phyloP scores from a whole-genome alignment of 2,888 invertebrate species.

The Pandemis heparana region DNA sequence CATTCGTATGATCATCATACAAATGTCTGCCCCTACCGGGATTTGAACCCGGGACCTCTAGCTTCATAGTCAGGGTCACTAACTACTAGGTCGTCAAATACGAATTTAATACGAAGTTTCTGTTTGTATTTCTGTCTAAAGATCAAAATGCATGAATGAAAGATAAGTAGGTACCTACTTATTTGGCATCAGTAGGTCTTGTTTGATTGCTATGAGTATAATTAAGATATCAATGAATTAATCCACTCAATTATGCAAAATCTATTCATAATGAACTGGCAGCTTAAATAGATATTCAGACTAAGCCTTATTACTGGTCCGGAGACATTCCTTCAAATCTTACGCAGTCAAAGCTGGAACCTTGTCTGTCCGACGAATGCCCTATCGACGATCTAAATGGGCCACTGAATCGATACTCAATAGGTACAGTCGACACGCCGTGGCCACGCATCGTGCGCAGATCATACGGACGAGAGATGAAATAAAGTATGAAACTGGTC shows the following conservation, averaged over 20 bases:
- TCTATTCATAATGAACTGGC: slow-evolving; percentile 34
- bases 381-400: slow-evolving; percentile 80
- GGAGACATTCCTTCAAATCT: slow-evolving; percentile 69
- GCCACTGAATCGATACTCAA: slow-evolving; percentile 74
- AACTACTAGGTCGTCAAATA: too few relatives aligned
- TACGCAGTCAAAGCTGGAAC: slow-evolving; percentile 64
- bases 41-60: too few relatives aligned
- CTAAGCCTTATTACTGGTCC: slow-evolving; percentile 42
- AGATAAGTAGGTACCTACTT: neutral
- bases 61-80: too few relatives aligned
- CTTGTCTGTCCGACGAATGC: slow-evolving; percentile 73
- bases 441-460: slow-evolving; percentile 70
- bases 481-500: slow-evolving; percentile 76
- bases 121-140: neutral
- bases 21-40: too few relatives aligned
- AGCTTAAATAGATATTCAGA: slow-evolving; percentile 30
- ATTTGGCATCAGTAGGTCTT: neutral
- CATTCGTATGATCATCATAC: too few relatives aligned
- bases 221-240: slow-evolving; percentile 31
- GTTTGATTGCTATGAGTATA: slow-evolving; percentile 10
- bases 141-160: neutral
- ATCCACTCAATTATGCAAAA: slow-evolving; percentile 37
- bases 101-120: neutral
- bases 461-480: slow-evolving; percentile 75
- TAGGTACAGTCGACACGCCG: slow-evolving; percentile 64